Evolutionary conservation across 2,113 vertebrate genomes (phyloP).

Genomic region (Cromileptes altivelis): DNA sequence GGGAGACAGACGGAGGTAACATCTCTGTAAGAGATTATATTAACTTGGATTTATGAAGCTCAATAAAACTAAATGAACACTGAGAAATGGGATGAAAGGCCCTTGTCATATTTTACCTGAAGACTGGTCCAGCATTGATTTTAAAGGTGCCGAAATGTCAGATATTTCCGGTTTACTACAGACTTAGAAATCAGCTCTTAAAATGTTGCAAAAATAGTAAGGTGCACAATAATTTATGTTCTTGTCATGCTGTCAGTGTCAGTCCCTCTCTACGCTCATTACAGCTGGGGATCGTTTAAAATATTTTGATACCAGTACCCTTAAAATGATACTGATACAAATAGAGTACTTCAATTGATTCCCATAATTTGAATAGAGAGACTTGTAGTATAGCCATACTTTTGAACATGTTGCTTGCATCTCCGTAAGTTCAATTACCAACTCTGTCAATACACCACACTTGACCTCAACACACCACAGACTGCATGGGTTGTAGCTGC

Average conservation of each 20-base stretch:
- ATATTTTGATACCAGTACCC: too few species aligned
- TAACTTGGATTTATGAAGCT: conserved; percentile 28
- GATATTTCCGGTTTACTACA: not conserved
- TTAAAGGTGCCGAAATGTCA: conserved; percentile 17
- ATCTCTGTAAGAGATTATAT: conserved; percentile 15
- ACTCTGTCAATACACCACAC: too few species aligned
- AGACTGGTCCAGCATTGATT: conserved; percentile 14
- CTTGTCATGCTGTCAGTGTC: not conserved
- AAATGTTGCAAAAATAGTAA: conserved; percentile 4
- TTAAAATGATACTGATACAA: too few species aligned
- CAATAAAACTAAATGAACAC: conserved; percentile 22
- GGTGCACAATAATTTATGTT: not conserved
- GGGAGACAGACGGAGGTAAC: not conserved
- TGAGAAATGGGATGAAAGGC: conserved; percentile 1
- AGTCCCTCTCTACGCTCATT: not conserved
- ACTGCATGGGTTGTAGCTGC: too few species aligned
- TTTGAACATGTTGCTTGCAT: too few species aligned
- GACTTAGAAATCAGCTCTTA: not conserved
- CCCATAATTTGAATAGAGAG: too few species aligned
- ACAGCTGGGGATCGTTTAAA: too few species aligned
- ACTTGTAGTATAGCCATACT: too few species aligned
- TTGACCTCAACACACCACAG: too few species aligned
- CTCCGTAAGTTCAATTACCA: too few species aligned
- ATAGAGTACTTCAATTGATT: too few species aligned
- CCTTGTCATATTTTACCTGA: conserved; percentile 19